phyloP scores from a whole-genome alignment of 1,140 invertebrate genomes.

The Zaprionus tsacasi region DNA sequence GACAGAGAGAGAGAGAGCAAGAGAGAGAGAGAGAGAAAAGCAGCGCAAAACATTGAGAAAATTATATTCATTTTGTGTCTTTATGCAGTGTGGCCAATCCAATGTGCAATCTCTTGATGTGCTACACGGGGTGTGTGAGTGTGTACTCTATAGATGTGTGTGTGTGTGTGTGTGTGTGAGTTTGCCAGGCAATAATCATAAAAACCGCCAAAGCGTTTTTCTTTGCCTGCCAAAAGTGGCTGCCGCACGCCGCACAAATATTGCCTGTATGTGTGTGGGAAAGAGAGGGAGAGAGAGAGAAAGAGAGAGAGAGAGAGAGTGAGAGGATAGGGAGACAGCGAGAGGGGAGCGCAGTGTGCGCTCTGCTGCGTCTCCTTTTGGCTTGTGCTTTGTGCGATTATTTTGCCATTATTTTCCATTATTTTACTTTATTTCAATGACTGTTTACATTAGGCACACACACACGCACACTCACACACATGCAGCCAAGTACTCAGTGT shows the following conservation, averaged over 20 bases:
- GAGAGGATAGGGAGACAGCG: too few species aligned
- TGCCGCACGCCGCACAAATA: slow-evolving; percentile 15
- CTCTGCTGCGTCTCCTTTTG: slow-evolving; percentile 29
- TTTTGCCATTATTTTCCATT: slow-evolving; percentile 82
- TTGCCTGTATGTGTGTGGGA: neutral
- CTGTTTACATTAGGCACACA: slow-evolving; percentile 75
- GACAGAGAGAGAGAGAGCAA: slow-evolving; percentile 8
- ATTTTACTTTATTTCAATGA: slow-evolving; percentile 83
- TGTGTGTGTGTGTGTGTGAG: slow-evolving; percentile 32
- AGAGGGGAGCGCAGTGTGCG: neutral
- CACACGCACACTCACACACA: slow-evolving; percentile 32
- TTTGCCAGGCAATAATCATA: slow-evolving; percentile 74
- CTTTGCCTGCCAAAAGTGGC: slow-evolving; percentile 50
- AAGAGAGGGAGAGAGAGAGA: neutral
- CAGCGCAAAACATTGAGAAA: slow-evolving; percentile 36
- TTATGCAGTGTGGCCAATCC: slow-evolving; percentile 69
- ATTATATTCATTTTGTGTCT: slow-evolving; percentile 58
- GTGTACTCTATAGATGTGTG: neutral
- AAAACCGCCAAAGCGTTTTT: slow-evolving; percentile 75
- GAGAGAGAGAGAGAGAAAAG: slow-evolving; percentile 12
- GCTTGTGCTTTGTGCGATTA: slow-evolving; percentile 72
- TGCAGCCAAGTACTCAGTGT: slow-evolving; percentile 36
- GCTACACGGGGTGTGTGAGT: slow-evolving; percentile 10
- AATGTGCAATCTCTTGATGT: slow-evolving; percentile 68
- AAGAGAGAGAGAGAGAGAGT: too few species aligned